Base-by-base conservation (phyloP, 1,140 invertebrate genomes). In the Solenopsis invicta region DNA sequence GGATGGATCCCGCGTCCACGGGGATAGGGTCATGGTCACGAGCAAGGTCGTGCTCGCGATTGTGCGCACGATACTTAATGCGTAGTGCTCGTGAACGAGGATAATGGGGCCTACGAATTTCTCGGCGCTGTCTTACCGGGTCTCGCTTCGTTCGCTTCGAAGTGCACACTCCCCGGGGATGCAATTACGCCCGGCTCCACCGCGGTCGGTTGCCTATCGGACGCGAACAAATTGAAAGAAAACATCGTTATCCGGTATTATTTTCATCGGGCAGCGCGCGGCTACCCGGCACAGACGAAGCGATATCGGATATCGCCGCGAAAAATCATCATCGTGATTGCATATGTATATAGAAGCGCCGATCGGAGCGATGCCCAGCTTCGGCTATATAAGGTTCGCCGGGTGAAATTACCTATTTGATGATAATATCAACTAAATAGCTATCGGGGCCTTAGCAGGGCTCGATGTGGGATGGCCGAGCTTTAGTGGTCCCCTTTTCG, bases 21-120 rank as follows among this genome's bases (percentile, higher is more conserved):
- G 48, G 74, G 85, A 85, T 54, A 89, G 93, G 93, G 92, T 93
- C 92, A 93, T 91, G 92, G 92, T 93, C 91, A 91, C 90, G 90
- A 91, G 92, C 93, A 93, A 94, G 93, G 93, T 91, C 93, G 92
- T 88, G 88, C 89, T 92, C 90, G 91, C 90, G 90, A 93, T 93
- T 93, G 91, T 93, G 90, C 87, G 90, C 92, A 90, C 87, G 88
- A 69, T 85, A 88, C 90, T 93, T 92, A 91, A 93, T 91, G 91
- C 90, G 72, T 87, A 87, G 87, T 78, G 90, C 90, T 86, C 64
- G 78, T 41, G 89, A 92, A 90, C 89, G 91, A 88, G 89, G 86
- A 91, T 91, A 92, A 92, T 92, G 78, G 92, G 41, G 76, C 87
- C 90, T 90, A 91, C 92, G 91, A 93, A 92, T 93, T 93, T 92